Percentiles rank a stretch among this genome's conserved stretches.
phyloP scores from a whole-genome alignment of 2,113 vertebrate species.

The Fulica atra region DNA sequence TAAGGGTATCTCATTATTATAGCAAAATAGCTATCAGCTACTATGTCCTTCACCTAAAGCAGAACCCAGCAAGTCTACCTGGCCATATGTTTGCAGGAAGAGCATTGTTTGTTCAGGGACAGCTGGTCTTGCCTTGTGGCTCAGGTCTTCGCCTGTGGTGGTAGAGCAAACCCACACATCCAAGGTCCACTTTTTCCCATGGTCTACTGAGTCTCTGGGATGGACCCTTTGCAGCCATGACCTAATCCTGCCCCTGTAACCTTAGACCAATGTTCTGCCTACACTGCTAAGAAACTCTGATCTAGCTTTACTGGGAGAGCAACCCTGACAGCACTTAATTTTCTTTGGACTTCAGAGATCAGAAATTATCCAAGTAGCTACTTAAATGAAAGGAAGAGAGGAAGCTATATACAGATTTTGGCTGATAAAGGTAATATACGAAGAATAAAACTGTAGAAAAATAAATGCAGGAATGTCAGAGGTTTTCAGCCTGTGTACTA shows the following conservation, averaged over 20 bases:
- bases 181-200: too few species aligned
- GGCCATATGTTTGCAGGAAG: rapidly evolving
- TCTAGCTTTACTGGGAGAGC: background rate
- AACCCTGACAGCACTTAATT: rapidly evolving
- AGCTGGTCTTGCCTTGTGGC: background rate
- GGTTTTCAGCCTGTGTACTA: background rate
- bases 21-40: background rate
- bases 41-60: background rate
- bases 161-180: rapidly evolving
- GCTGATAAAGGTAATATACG: background rate
- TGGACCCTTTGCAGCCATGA: background rate
- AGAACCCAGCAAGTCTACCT: background rate
- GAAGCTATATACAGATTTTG: background rate
- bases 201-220: background rate
- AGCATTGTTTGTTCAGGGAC: rapidly evolving
- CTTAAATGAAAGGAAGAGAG: background rate
- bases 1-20: background rate
- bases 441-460: background rate
- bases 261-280: background rate
- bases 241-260: background rate
- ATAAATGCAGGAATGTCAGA: background rate
- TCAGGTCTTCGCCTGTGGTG: background rate
- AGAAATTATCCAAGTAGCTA: background rate
- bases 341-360: background rate
- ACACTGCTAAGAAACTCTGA: background rate